phyloP scores from a whole-genome alignment of 2,113 vertebrate species.

The Eubucco bourcierii region DNA sequence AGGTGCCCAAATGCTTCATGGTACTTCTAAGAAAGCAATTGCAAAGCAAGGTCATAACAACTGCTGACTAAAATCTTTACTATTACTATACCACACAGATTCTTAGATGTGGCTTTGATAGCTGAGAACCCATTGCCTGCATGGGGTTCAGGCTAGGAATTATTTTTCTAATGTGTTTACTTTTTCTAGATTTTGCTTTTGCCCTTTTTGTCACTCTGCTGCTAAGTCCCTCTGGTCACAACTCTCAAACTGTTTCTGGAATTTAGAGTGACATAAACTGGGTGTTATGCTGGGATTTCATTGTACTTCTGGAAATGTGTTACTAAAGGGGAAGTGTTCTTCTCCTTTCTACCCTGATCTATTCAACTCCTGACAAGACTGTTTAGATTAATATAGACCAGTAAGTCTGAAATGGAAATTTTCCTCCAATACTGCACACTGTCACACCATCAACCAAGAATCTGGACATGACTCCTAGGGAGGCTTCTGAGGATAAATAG shows the following conservation, averaged over 20 bases:
- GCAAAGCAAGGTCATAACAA: background rate
- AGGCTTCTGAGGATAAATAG: background rate
- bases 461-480: background rate
- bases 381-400: background rate
- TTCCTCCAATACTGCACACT: background rate
- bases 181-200: background rate
- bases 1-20: background rate
- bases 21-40: background rate
- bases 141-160: background rate
- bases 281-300: background rate
- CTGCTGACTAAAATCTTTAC: background rate
- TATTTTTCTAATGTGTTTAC: background rate
- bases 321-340: background rate
- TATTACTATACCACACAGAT: accelerated
- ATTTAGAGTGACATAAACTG: background rate
- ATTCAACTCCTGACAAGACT: background rate
- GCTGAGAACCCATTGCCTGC: background rate
- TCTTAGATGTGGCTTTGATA: background rate
- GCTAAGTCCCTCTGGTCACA: too few species aligned
- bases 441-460: too few species aligned
- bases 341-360: background rate
- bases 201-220: too few species aligned
- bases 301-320: background rate
- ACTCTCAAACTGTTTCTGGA: background rate
- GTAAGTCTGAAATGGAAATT: background rate